Percentiles rank a stretch among this genome's conserved stretches.
phyloP scores from a whole-genome alignment of 2,113 vertebrate genomes.

The Zingel zingel region DNA sequence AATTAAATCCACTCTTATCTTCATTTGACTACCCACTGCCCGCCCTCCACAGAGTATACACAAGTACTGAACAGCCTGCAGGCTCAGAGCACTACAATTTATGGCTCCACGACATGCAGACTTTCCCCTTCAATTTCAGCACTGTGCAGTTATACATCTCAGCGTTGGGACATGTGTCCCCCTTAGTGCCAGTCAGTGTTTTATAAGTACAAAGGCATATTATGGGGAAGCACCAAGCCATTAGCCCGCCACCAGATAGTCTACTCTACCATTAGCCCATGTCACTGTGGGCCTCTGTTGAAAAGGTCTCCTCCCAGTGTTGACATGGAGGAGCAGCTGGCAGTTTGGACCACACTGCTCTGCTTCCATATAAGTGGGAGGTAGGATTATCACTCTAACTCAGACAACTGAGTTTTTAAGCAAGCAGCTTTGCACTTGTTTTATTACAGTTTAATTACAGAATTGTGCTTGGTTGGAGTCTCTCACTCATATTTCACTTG shows the following conservation, averaged over 20 bases:
- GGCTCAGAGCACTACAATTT: conserved; percentile 39
- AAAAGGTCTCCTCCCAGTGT: conserved; percentile 53
- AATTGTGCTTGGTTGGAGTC: conserved; percentile 51
- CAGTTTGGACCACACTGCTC: conserved; percentile 25
- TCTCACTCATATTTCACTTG: conserved; percentile 32
- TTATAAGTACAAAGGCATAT: conserved; percentile 24
- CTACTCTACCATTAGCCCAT: conserved; percentile 24
- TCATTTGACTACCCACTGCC: conserved; percentile 40
- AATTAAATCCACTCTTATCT: conserved; percentile 48
- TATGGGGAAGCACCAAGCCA: conserved; percentile 37
- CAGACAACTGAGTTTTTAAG: conserved; percentile 19
- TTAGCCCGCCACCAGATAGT: conserved; percentile 51
- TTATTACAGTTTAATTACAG: conserved; percentile 50
- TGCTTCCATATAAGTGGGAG: conserved; percentile 42
- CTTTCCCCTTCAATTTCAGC: conserved; percentile 50
- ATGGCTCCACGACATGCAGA: conserved; percentile 43
- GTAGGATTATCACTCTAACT: conserved; percentile 33
- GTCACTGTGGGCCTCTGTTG: conserved; percentile 34
- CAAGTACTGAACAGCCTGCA: conserved; percentile 27
- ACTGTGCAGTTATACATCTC: conserved; percentile 33
- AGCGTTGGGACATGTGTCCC: conserved; percentile 24
- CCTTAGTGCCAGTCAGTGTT: conserved; percentile 16
- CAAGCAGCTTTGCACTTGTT: conserved; percentile 24
- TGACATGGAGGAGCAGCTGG: conserved; percentile 70
- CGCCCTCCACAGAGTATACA: conserved; percentile 40